Base-by-base conservation (phyloP, 2,113 vertebrate genomes). In the Ptychochromis oligacanthus region DNA sequence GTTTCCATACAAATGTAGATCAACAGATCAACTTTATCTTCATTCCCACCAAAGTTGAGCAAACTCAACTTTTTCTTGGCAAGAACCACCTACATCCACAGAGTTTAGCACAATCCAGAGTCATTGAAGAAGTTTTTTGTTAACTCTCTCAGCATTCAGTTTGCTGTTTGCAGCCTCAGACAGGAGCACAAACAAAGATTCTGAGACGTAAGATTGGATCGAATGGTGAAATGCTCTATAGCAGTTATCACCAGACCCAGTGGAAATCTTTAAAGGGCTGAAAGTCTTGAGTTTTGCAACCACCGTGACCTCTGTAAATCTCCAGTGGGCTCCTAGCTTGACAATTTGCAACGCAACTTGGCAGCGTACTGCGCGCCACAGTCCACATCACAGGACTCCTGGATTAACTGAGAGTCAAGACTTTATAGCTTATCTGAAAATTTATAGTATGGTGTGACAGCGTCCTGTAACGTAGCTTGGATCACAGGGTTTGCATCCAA, bases 381-480 rank as follows among this genome's bases (percentile, higher is more conserved):
- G n/a, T 67, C 75, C 49, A 64, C 80, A 89, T 86, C 87, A 79
- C 75, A 87, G 43, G 80, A 79, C 58, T 64, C 4, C 36, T 18
- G 82, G 58, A 78, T 85, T 59, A 78, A 86, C 56, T 40, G 49
- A 85, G 64, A 38, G 49, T 81, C 57, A 40, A 61, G 54, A 82
- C 83, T 83, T 38, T 74, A 82, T 62, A 55, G 76, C 46, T 87
- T 87, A 89, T 87, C 85, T 88, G 15, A 85, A 87, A 88, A 22
- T 74, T 87, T 80, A 20, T 8, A 79, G 75, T 26, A 14, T 13
- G 14, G 14, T 79, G 77, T 85, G 80, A 90, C 82, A 76, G 77
- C 78, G 82, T 85, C 55, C 54, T 78, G n/a, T 82, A 84, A 77
- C 4, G 5, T n/a, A 52, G 58, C 58, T 62, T 74, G 38, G 87